phyloP scores from a whole-genome alignment of 2,797 vertebrate species.

The Poecilia velifera region DNA sequence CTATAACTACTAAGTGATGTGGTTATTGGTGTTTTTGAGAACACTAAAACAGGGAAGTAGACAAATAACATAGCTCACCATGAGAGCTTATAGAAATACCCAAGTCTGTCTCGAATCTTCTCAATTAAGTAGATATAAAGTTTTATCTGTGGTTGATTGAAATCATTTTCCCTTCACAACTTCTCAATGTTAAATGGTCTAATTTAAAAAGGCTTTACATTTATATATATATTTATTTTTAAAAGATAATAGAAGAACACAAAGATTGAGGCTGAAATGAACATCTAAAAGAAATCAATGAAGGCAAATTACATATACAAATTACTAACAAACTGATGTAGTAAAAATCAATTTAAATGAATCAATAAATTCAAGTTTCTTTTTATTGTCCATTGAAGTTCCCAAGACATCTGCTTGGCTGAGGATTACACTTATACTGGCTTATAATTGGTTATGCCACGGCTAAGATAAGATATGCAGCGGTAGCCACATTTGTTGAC shows the following conservation, averaged over 20 bases:
- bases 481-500: not conserved
- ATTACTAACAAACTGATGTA: not conserved
- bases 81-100: slow-evolving; percentile 7
- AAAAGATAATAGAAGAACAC: slow-evolving; percentile 1
- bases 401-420: not conserved
- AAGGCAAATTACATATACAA: not conserved
- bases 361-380: slow-evolving; percentile 2
- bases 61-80: slow-evolving; percentile 2
- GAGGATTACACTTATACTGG: not conserved
- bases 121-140: slow-evolving; percentile 26
- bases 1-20: not conserved
- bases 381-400: not conserved
- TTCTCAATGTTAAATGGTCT: not conserved
- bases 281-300: not conserved
- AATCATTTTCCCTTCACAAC: not conserved
- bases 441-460: not conserved
- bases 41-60: slow-evolving; percentile 70
- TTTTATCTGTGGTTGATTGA: slow-evolving; percentile 14
- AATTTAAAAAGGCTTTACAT: not conserved
- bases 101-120: slow-evolving; percentile 33
- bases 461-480: not conserved
- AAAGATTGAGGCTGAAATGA: slow-evolving; percentile 2
- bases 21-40: slow-evolving; percentile 23
- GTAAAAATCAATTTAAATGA: not conserved
- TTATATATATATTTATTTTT: not conserved